A percentile compares a stretch with the other conserved stretches of the same genome.
Conservation (phyloP, 2,797 vertebrate species). For the Acomys russatus region DNA sequence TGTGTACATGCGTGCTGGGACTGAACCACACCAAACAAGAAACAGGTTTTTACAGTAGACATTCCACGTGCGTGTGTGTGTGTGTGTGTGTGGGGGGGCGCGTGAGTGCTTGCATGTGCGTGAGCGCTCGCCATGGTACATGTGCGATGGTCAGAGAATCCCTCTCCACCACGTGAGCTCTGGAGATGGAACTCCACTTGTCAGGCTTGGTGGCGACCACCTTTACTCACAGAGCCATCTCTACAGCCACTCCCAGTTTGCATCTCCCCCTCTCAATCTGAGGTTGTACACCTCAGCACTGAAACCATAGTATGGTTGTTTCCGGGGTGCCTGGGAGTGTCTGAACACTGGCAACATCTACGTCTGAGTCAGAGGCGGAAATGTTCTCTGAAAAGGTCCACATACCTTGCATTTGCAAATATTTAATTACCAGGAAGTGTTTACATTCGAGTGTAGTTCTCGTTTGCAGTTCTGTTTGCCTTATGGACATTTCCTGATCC, state of each 20-base stretch:
- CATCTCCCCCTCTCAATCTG: neutral
- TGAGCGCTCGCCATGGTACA: neutral
- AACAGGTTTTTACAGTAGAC: too few relatives aligned
- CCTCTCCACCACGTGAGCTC: neutral
- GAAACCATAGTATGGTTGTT: neutral
- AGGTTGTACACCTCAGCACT: neutral
- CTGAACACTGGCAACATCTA: neutral
- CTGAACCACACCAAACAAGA: too few relatives aligned
- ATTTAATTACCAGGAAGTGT: neutral
- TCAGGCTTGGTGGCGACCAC: neutral
- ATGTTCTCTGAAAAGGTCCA: neutral
- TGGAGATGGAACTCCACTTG: neutral
- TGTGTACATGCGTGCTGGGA: too few relatives aligned
- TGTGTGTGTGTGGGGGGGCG: neutral
- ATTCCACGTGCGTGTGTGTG: too few relatives aligned
- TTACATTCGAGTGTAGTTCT: neutral
- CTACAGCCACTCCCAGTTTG: neutral
- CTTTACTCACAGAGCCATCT: neutral
- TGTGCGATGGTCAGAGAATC: neutral
- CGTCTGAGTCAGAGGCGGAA: neutral
- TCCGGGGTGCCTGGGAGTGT: neutral
- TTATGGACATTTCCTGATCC: conserved; percentile 69
- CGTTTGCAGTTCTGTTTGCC: neutral
- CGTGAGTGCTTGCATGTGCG: neutral
- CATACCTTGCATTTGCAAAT: neutral